These are phyloP conservation scores for Rhodinocichla rosea DNA, from an alignment of 2,113 vertebrate species.

Conservation along the genomic window DNA sequence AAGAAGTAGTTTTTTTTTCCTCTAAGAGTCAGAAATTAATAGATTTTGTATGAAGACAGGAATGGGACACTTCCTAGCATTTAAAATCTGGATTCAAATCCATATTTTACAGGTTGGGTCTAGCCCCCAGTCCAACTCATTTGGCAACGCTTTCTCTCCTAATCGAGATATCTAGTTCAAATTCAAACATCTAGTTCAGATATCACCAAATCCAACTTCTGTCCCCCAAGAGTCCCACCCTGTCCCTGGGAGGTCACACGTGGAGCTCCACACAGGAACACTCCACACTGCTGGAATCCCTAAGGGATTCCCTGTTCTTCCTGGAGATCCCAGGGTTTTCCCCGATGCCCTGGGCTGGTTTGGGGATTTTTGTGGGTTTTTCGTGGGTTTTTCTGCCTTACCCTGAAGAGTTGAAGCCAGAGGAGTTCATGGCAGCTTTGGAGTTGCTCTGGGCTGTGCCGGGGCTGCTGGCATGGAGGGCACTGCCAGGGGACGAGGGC, in stretches of 20 bases:
- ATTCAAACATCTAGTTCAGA: no score
- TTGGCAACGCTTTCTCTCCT: background rate
- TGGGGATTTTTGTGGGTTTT: background rate
- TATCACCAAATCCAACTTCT: background rate
- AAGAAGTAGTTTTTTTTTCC: background rate
- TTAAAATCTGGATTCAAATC: background rate
- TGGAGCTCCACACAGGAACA: background rate
- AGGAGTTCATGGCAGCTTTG: slow-evolving; percentile 72
- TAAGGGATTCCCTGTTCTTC: rapidly evolving
- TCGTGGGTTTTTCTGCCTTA: slow-evolving; percentile 25
- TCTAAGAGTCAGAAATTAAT: background rate
- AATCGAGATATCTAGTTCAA: background rate
- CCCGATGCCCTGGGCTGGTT: rapidly evolving
- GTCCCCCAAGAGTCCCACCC: background rate
- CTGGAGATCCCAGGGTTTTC: background rate
- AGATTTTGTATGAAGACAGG: background rate
- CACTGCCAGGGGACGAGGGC: slow-evolving; percentile 73
- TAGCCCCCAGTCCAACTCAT: background rate
- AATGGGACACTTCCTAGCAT: background rate
- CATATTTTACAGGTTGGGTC: background rate
- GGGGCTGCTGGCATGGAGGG: slow-evolving; percentile 74
- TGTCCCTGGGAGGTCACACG: background rate
- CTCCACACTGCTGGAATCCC: background rate
- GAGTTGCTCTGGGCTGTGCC: slow-evolving; percentile 73
- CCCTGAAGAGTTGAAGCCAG: slow-evolving; percentile 79